Base-by-base conservation (phyloP, 1,140 invertebrate genomes). In the Leptopilina clavipes region DNA sequence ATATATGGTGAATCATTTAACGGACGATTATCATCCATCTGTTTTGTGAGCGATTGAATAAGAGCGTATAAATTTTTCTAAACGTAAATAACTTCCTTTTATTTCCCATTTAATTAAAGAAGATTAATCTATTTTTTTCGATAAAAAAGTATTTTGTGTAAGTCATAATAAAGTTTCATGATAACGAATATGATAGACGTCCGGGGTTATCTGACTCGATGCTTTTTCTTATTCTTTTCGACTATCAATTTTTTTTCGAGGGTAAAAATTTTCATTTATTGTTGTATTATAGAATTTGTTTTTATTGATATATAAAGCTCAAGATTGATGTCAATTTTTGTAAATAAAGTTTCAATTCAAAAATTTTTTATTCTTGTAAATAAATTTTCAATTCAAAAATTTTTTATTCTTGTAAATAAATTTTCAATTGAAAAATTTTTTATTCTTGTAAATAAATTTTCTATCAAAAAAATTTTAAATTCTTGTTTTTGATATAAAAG, bases 1-100 rank as follows among this genome's bases (percentile, higher is more conserved):
- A 31, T 5, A n/a, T 22, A 59, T 25, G 11, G 59, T 37, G 59
- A 65, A 65, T 65, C 59, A 65, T 31, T 65, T 65, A 65, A 37
- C 59, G 59, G 11, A 65, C 59, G 12, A 65, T 65, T 65, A 65
- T 65, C 59, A 31, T 11, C 19, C 59, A 65, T 65, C 59, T 65
- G 59, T 65, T 65, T 65, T 65, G 22, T 65, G 22, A 14, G 25
- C 25, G 59, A 65, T 65, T 65, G 25, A 65, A 65, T 65, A 31
- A 25, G 19, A 25, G 5, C 1, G 25, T n/a, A 17, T 1, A 37
- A 6, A 37, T 65, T 37, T 31, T 65, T 65, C 11, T 25, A 12
- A 65, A 12, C 25, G 25, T 25, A 31, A 65, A 65, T 65, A 31
- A 65, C 25, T 8, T n/a, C 19, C 22, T 31, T 65, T 25, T 31